Evolutionary conservation across 2,797 vertebrate species (phyloP).

Genomic region (Chrosomus eos): DNA sequence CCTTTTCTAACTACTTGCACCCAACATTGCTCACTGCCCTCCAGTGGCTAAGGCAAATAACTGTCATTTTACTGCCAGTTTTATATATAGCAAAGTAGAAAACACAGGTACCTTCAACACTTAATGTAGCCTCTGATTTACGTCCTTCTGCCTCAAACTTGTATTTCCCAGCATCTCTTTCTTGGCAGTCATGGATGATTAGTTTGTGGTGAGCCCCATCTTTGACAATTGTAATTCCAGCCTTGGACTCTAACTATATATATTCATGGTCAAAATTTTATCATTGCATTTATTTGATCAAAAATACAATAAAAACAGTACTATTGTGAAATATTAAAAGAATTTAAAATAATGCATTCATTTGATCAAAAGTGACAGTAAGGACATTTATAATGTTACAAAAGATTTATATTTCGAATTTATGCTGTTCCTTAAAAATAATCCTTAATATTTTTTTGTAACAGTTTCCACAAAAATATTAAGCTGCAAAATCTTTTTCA

Average conservation of each 20-base stretch:
- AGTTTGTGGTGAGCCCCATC: slow-evolving; percentile 81
- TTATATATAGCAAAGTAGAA: not conserved
- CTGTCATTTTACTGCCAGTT: not conserved
- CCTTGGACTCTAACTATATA: slow-evolving; percentile 70
- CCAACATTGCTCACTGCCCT: not conserved
- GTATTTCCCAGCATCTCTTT: slow-evolving; percentile 81
- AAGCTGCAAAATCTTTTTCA: not conserved
- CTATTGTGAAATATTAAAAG: too few relatives aligned
- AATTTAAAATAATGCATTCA: not conserved
- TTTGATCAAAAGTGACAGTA: not conserved
- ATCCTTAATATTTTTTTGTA: too few relatives aligned
- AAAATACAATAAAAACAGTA: too few relatives aligned
- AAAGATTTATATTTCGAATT: not conserved
- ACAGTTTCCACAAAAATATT: not conserved
- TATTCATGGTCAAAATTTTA: too few relatives aligned
- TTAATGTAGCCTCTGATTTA: slow-evolving; percentile 83
- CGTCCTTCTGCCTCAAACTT: slow-evolving; percentile 84
- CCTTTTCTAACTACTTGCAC: not conserved
- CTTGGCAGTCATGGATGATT: slow-evolving; percentile 75
- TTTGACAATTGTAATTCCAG: slow-evolving; percentile 79
- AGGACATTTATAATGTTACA: not conserved
- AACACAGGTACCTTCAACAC: slow-evolving; percentile 77
- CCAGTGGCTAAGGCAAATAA: not conserved
- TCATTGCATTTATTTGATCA: too few relatives aligned
- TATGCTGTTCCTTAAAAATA: not conserved